These are phyloP conservation scores for Odontocolon sp. DNA, from an alignment of 2,888 invertebrate genomes.

Conservation along the genomic window DNA sequence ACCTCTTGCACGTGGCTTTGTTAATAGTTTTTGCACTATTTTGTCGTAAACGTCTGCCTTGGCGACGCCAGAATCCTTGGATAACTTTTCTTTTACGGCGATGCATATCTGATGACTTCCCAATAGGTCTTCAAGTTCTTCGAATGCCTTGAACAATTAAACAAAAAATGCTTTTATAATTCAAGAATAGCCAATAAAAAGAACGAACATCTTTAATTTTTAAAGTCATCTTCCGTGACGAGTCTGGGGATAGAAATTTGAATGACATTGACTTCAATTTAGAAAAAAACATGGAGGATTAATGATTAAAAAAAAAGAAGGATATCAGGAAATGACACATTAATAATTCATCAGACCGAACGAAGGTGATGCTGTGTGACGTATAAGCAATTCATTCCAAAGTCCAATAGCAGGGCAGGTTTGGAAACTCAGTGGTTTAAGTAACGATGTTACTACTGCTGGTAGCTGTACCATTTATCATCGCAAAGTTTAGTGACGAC, in stretches of 20 bases:
- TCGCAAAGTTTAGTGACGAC: slow-evolving; percentile 43
- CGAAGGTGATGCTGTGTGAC: neutral
- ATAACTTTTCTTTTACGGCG: slow-evolving; percentile 95
- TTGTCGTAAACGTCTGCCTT: slow-evolving; percentile 93
- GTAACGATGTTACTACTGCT: neutral
- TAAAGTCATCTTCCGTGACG: neutral
- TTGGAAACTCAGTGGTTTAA: neutral
- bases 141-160: slow-evolving; percentile 89
- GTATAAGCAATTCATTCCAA: neutral
- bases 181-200: too few relatives aligned
- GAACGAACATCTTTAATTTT: neutral
- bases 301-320: neutral
- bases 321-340: neutral
- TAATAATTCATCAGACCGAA: neutral
- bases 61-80: slow-evolving; percentile 97
- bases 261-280: too few relatives aligned
- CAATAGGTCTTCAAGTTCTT: slow-evolving; percentile 93
- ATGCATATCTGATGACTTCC: slow-evolving; percentile 94
- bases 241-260: neutral
- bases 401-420: neutral
- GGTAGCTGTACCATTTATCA: slow-evolving; percentile 29
- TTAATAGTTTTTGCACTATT: slow-evolving; percentile 92
- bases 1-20: slow-evolving; percentile 95
- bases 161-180: slow-evolving; percentile 17
- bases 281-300: too few relatives aligned